phyloP scores from a whole-genome alignment of 2,888 invertebrate genomes.

The Tolmerus cingulatus region DNA sequence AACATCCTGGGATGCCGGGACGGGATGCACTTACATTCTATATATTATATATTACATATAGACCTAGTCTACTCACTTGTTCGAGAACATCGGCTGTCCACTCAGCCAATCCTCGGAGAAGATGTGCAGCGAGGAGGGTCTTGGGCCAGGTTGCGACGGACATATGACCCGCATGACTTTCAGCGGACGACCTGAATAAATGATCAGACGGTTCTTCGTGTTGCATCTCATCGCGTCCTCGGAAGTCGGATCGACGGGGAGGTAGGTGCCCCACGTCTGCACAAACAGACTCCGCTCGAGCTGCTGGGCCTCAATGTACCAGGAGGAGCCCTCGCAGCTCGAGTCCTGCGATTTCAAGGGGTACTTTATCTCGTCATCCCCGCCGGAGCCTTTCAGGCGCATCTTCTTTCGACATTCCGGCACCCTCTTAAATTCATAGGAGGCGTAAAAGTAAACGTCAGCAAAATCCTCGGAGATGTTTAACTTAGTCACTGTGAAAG shows the following conservation, averaged over 20 bases:
- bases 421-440: slow-evolving; percentile 72
- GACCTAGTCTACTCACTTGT: slow-evolving; percentile 58
- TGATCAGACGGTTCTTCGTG: slow-evolving; percentile 79
- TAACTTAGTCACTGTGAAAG: slow-evolving; percentile 77
- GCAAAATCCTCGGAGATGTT: slow-evolving; percentile 83
- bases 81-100: slow-evolving; percentile 61
- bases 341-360: slow-evolving; percentile 69
- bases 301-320: slow-evolving; percentile 80
- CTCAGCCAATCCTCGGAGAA: slow-evolving; percentile 81
- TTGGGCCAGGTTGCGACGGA: slow-evolving; percentile 73
- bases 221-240: slow-evolving; percentile 75
- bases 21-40: neutral
- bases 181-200: slow-evolving; percentile 77
- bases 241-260: slow-evolving; percentile 70
- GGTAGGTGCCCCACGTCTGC: slow-evolving; percentile 82
- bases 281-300: slow-evolving; percentile 82
- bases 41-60: neutral
- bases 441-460: slow-evolving; percentile 79
- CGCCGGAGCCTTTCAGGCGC: slow-evolving; percentile 71
- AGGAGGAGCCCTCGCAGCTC: slow-evolving; percentile 68
- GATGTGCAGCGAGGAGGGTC: slow-evolving; percentile 75
- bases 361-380: slow-evolving; percentile 71
- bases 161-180: slow-evolving; percentile 72
- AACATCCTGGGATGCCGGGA: neutral
- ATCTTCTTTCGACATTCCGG: slow-evolving; percentile 73